Conservation (phyloP, 2,888 invertebrate species). For the Thumatha senex region DNA sequence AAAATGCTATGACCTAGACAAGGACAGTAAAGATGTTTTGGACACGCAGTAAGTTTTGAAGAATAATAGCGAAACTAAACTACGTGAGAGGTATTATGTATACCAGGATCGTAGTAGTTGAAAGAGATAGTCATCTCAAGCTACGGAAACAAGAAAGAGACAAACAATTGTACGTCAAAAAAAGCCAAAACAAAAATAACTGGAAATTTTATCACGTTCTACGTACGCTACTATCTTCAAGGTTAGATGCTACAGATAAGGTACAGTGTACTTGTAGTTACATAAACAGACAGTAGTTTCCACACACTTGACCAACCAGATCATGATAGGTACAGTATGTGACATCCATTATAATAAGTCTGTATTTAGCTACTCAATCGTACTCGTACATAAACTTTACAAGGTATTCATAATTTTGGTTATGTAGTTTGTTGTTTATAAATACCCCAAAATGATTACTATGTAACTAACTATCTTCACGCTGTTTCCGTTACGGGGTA, state of each 20-base stretch:
- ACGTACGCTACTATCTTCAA: slow-evolving; percentile 54
- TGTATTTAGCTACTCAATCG: slow-evolving; percentile 12
- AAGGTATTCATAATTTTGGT: neutral
- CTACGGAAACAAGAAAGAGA: neutral
- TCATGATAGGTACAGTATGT: slow-evolving; percentile 61
- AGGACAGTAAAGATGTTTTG: no score
- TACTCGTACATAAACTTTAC: no score
- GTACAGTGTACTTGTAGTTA: slow-evolving; percentile 31
- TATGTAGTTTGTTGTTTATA: no score
- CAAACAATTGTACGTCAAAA: neutral
- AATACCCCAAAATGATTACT: no score
- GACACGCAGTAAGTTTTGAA: no score
- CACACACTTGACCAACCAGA: slow-evolving; percentile 61
- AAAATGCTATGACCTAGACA: no score
- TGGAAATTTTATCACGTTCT: slow-evolving; percentile 65
- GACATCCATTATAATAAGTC: slow-evolving; percentile 36
- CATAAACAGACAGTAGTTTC: slow-evolving; percentile 43
- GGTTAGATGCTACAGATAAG: slow-evolving; percentile 64
- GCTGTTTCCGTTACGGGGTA: no score
- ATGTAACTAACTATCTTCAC: no score
- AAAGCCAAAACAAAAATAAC: slow-evolving; percentile 22
- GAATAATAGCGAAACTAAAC: no score
- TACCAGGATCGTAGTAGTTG: neutral
- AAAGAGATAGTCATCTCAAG: neutral
- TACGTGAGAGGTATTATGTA: no score